Conservation (phyloP, 2,888 invertebrate species). For the Phortica magna region DNA sequence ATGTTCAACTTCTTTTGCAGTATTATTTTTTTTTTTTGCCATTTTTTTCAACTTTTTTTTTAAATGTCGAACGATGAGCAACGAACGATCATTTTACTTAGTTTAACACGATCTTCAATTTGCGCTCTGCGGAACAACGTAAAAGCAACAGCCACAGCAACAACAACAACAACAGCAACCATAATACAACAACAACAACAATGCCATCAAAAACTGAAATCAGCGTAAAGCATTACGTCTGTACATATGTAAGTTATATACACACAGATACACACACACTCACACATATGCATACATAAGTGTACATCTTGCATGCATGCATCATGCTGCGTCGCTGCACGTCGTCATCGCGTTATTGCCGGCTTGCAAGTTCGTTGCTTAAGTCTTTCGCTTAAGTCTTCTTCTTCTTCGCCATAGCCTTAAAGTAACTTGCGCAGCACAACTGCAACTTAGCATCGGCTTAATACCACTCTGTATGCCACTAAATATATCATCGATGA, state of each 20-base stretch:
- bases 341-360: conserved; percentile 39
- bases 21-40: conserved; percentile 34
- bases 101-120: conserved; percentile 73
- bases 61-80: background rate
- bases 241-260: conserved; percentile 14
- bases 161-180: conserved; percentile 11
- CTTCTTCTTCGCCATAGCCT: background rate
- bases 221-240: conserved; percentile 3
- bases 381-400: conserved; percentile 66
- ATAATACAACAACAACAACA: conserved; percentile 14
- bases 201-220: conserved; percentile 38
- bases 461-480: conserved; percentile 46
- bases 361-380: conserved; percentile 65
- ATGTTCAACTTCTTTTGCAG: conserved; percentile 43
- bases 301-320: conserved; percentile 44
- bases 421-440: conserved; percentile 49
- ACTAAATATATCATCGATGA: conserved; percentile 71
- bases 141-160: conserved; percentile 31
- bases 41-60: conserved; percentile 2
- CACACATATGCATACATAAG: background rate
- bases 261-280: background rate
- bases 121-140: conserved; percentile 52
- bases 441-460: conserved; percentile 24
- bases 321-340: conserved; percentile 60
- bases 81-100: conserved; percentile 56